Conservation (phyloP, 2,113 vertebrate genomes). For the Malaclemys terrapin region DNA sequence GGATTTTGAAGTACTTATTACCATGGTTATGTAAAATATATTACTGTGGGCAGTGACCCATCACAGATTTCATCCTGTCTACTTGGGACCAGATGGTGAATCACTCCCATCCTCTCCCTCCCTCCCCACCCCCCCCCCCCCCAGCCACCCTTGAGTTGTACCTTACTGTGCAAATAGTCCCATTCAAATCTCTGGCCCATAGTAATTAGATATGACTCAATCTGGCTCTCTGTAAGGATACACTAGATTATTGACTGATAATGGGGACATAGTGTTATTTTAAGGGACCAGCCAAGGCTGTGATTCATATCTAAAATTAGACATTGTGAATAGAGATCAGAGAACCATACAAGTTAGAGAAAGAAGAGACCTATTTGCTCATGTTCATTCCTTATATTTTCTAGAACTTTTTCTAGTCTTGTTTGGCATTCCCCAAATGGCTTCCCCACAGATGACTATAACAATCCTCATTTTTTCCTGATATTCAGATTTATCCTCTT, state of each 20-base stretch:
- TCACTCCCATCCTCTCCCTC: no score
- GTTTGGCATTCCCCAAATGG: background rate
- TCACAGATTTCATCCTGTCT: background rate
- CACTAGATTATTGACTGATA: background rate
- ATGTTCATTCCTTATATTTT: background rate
- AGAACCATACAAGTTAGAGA: background rate
- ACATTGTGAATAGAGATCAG: background rate
- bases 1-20: background rate
- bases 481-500: background rate
- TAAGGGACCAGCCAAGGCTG: background rate
- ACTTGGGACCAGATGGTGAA: background rate
- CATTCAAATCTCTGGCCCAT: background rate
- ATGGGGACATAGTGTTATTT: background rate
- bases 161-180: background rate
- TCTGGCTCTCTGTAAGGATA: background rate
- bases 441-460: background rate
- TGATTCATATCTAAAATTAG: background rate
- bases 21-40: background rate
- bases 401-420: background rate
- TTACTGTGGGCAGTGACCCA: background rate
- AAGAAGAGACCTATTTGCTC: background rate
- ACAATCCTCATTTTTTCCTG: background rate
- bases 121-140: accelerated
- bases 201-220: background rate
- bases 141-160: background rate